phyloP scores from a whole-genome alignment of 2,888 invertebrate species.

The Lochmaea capreae region DNA sequence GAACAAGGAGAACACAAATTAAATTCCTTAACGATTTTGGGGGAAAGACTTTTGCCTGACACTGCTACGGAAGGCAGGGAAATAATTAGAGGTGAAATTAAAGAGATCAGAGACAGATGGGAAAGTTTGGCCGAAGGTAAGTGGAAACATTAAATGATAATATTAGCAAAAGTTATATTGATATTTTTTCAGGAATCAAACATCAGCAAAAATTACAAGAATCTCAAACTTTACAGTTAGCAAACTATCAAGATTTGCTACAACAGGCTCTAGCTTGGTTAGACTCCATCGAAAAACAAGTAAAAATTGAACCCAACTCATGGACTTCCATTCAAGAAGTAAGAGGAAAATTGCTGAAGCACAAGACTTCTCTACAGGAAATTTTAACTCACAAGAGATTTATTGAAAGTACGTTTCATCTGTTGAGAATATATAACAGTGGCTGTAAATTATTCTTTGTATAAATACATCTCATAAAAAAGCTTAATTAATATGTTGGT shows the following conservation, averaged over 20 bases:
- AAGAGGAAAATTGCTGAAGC: conserved; percentile 84
- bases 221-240: conserved; percentile 84
- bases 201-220: conserved; percentile 89
- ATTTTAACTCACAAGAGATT: conserved; percentile 90
- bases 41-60: conserved; percentile 91
- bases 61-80: conserved; percentile 94
- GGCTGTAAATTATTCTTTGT: not conserved
- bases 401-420: conserved; percentile 73
- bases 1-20: conserved; percentile 88
- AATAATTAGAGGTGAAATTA: conserved; percentile 85
- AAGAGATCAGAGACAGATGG: conserved; percentile 86
- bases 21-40: conserved; percentile 78
- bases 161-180: conserved; percentile 11
- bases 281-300: conserved; percentile 83
- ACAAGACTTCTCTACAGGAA: conserved; percentile 89
- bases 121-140: conserved; percentile 84
- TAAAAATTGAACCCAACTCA: conserved; percentile 78
- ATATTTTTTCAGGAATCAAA: conserved; percentile 67
- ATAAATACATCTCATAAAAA: not conserved
- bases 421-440: not conserved
- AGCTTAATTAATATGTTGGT: not conserved
- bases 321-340: conserved; percentile 88
- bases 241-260: conserved; percentile 86
- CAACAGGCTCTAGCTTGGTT: conserved; percentile 88
- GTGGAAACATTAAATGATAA: conserved; percentile 9